Evolutionary conservation across 1,140 invertebrate genomes (phyloP).

Genomic region (Trachymyrmex cornetzi): DNA sequence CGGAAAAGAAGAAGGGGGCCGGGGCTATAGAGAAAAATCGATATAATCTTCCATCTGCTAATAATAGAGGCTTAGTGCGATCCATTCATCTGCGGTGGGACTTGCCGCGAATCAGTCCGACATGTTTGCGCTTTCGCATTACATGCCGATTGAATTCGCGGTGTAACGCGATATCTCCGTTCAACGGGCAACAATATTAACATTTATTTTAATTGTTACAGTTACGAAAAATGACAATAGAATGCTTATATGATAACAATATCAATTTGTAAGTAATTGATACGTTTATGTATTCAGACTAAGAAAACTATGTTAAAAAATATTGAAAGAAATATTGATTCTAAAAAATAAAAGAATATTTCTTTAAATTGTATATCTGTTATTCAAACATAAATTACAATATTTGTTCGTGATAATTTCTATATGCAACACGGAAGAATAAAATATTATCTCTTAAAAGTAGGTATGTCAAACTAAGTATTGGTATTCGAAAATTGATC

Average conservation of each 20-base stretch:
- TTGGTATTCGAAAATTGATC: slow-evolving; percentile 53
- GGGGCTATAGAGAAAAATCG: slow-evolving; percentile 80
- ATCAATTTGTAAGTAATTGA: slow-evolving; percentile 9
- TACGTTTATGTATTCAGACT: neutral
- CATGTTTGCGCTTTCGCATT: slow-evolving; percentile 65
- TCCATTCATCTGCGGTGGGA: slow-evolving; percentile 80
- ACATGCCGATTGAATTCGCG: slow-evolving; percentile 59
- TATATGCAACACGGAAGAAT: too few relatives aligned
- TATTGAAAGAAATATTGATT: neutral
- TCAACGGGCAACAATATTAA: slow-evolving; percentile 30
- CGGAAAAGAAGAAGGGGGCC: slow-evolving; percentile 70
- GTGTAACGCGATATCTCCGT: slow-evolving; percentile 40
- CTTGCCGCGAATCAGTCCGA: slow-evolving; percentile 70
- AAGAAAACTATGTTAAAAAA: neutral
- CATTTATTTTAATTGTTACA: slow-evolving; percentile 54
- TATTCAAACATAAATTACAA: neutral
- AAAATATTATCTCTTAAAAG: neutral
- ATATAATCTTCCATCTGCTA: slow-evolving; percentile 86
- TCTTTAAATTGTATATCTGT: neutral
- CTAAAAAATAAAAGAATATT: neutral
- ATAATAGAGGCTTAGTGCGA: slow-evolving; percentile 84
- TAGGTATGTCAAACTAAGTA: neutral
- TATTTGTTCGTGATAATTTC: neutral
- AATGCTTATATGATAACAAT: neutral
- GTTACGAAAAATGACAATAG: slow-evolving; percentile 18